A percentile compares a stretch with the other conserved stretches of the same genome.
Evolutionary conservation across 2,113 vertebrate species (phyloP).

Genomic region (Leptobrachium ailaonicum): DNA sequence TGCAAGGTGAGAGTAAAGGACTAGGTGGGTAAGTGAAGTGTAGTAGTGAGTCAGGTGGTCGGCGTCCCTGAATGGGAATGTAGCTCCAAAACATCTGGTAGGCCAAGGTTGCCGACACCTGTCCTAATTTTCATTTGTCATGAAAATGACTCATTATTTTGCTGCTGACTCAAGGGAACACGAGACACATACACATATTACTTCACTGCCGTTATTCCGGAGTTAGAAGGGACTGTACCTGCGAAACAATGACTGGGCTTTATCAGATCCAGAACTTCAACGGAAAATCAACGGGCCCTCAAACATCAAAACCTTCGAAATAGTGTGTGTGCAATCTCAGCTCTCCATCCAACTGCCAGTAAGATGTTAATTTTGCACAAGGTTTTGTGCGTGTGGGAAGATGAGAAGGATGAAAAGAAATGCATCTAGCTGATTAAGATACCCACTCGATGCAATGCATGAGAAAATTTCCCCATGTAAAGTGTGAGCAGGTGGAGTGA

Average conservation of each 20-base stretch:
- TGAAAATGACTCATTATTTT: too few species aligned
- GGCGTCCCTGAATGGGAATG: too few species aligned
- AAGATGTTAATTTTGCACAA: slow-evolving; percentile 1
- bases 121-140: too few species aligned
- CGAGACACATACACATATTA: too few species aligned
- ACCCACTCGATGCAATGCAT: background rate
- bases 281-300: background rate
- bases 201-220: background rate
- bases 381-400: background rate
- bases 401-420: background rate
- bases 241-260: background rate
- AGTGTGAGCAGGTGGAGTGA: background rate
- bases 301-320: slow-evolving; percentile 10
- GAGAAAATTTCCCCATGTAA: background rate
- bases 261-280: background rate
- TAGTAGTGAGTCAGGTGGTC: too few species aligned
- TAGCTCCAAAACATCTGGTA: too few species aligned
- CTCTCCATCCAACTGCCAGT: background rate
- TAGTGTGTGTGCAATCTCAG: background rate
- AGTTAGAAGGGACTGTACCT: slow-evolving; percentile 1
- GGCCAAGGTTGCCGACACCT: too few species aligned
- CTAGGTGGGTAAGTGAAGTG: too few species aligned
- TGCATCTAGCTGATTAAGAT: background rate
- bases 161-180: too few species aligned
- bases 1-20: too few species aligned